Conservation (phyloP, 2,797 vertebrate genomes). For the Cynopterus sphinx region DNA sequence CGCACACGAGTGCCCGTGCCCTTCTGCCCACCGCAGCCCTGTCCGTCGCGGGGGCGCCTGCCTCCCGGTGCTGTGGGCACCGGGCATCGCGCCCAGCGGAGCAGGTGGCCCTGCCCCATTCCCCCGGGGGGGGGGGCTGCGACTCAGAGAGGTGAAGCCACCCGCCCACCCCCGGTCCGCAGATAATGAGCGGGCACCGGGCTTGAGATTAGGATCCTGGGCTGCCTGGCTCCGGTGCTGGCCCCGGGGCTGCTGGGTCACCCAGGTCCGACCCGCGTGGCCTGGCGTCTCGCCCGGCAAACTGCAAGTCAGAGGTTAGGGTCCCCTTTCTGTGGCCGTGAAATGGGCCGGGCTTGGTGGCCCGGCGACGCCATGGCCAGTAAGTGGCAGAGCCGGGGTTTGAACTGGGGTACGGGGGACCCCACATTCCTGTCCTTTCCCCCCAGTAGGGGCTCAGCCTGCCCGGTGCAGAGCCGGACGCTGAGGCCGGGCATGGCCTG, state of each 20-base stretch:
- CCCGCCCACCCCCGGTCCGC: background rate
- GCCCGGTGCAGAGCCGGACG: too few species aligned
- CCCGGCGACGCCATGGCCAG: background rate
- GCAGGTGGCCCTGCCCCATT: rapidly evolving
- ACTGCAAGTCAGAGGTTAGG: rapidly evolving
- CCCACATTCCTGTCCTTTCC: background rate
- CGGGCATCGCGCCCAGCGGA: too few species aligned
- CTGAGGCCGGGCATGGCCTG: too few species aligned
- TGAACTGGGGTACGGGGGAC: rapidly evolving
- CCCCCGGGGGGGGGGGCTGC: background rate
- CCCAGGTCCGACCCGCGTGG: rapidly evolving
- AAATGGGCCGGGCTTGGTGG: background rate
- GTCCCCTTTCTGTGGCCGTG: background rate
- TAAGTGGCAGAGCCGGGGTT: background rate
- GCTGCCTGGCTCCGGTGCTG: background rate
- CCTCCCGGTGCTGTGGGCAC: background rate
- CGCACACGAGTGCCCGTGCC: rapidly evolving
- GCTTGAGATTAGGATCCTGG: rapidly evolving
- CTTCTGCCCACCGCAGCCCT: background rate
- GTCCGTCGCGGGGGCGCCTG: background rate
- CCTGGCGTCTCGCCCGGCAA: rapidly evolving
- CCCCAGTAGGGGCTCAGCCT: rapidly evolving
- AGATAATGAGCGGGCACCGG: rapidly evolving
- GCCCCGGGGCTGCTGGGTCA: rapidly evolving
- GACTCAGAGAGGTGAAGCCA: rapidly evolving